These are phyloP conservation scores for Phainopepla nitens DNA, from an alignment of 2,113 vertebrate genomes.

Conservation along the genomic window DNA sequence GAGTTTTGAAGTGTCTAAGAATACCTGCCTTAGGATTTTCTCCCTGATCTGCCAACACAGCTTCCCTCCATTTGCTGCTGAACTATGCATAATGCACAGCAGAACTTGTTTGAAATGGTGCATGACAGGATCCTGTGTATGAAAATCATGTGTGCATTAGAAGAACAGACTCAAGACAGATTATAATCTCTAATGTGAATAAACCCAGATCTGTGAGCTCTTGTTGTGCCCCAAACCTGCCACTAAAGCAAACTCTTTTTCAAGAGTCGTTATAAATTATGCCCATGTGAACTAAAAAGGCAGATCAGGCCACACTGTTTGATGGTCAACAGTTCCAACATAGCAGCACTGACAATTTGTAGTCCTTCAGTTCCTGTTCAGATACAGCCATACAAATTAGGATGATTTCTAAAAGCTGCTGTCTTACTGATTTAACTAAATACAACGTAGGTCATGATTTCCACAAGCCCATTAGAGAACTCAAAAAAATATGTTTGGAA, in stretches of 20 bases:
- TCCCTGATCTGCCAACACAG: background rate
- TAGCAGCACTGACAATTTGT: background rate
- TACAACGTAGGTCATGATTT: background rate
- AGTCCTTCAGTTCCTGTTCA: background rate
- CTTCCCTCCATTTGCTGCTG: background rate
- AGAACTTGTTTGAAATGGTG: background rate
- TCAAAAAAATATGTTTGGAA: background rate
- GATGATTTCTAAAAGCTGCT: background rate
- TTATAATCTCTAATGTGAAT: background rate
- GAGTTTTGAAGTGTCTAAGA: background rate
- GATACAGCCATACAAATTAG: background rate
- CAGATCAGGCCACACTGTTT: background rate
- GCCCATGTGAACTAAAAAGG: background rate
- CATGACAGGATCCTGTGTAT: background rate
- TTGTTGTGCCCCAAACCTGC: background rate
- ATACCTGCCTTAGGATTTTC: background rate
- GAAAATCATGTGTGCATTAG: background rate
- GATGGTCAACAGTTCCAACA: background rate
- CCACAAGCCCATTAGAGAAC: background rate
- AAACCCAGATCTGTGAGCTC: background rate
- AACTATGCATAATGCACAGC: background rate
- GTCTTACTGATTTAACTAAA: conserved; percentile 5
- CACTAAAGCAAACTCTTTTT: background rate
- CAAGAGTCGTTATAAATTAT: background rate
- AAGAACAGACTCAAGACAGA: background rate